Conservation (phyloP, 1,140 invertebrate species). For the Drosophila melanica region DNA sequence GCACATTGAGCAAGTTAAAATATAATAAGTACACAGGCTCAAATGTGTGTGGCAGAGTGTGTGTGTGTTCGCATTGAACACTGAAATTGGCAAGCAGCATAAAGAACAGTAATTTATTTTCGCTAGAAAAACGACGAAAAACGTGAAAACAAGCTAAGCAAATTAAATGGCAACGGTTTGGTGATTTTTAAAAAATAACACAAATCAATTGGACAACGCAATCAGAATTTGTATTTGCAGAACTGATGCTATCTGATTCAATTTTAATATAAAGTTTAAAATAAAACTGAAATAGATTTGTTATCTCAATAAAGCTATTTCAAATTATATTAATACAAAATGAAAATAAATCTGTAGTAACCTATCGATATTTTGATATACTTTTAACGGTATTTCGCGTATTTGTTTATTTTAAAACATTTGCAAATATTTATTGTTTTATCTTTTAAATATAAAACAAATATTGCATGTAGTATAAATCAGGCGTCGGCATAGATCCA, state of each 20-base stretch:
- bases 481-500: too few species aligned
- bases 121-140: slow-evolving; percentile 6
- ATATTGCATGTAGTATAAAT: too few species aligned
- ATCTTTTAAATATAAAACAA: too few species aligned
- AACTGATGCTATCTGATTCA: not conserved
- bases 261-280: too few species aligned
- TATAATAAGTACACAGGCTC: slow-evolving; percentile 69
- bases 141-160: slow-evolving; percentile 29
- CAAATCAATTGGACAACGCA: slow-evolving; percentile 5
- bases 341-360: too few species aligned
- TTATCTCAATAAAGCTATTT: too few species aligned
- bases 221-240: not conserved
- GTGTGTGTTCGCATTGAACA: slow-evolving; percentile 23
- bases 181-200: not conserved
- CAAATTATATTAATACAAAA: too few species aligned
- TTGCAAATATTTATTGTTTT: too few species aligned
- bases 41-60: slow-evolving; percentile 3
- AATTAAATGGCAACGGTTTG: slow-evolving; percentile 33
- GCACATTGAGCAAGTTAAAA: slow-evolving; percentile 78
- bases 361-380: too few species aligned
- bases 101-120: slow-evolving; percentile 33
- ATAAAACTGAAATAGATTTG: too few species aligned
- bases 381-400: too few species aligned
- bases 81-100: slow-evolving; percentile 16
- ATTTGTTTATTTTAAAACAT: too few species aligned